Evolutionary conservation across 2,113 vertebrate species (phyloP), one percentile per base, ranked within the genome.

Genomic region (Baryphthengus martii): DNA sequence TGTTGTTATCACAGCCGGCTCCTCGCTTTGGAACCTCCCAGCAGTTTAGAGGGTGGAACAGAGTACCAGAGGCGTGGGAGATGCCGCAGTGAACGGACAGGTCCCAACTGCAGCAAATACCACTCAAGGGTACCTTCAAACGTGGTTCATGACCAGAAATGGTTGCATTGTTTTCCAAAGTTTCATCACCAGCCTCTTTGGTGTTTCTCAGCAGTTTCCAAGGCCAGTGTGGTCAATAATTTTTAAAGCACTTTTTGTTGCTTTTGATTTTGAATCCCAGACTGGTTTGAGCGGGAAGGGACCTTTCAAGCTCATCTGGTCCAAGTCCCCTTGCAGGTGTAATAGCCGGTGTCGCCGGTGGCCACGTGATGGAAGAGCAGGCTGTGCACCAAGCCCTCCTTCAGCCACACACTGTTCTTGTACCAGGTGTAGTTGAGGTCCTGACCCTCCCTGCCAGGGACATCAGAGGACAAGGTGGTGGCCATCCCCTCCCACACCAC

Each of bases 371-470:
- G 95, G 42, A 98, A 95, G 55, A 53, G 20, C 13, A 98, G 85
- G 28, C 52, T 61, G 21, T 26, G 89, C 2, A 67, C 26, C 0
- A 83, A 37, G 47, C 93, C 89, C 1, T 93, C 97, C 89, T 84
- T 49, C 12, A 98, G 75, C 92, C 90, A 95, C 5, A 44, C 24
- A 0, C 95, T 28, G 90, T 98, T 98, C 96, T 94, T 97, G 94
- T 90, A 98, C 98, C 98, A 98, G 35, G 83, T 91, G 96, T 97
- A 98, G 85, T 2, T 93, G 42, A 98, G 92, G 15, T 96, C 85
- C 6, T 92, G 87, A 20, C 45, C 66, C 3, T 93, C 96, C 84
- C 52, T 65, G 5, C 87, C 96, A 2, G 98, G 98, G 2, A 95
- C 68, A 0, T 80, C 58, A 4, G 98, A 98, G 50, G 93, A 76